Evolutionary conservation across 1,140 invertebrate species (phyloP).

Genomic region (Apis dorsata): DNA sequence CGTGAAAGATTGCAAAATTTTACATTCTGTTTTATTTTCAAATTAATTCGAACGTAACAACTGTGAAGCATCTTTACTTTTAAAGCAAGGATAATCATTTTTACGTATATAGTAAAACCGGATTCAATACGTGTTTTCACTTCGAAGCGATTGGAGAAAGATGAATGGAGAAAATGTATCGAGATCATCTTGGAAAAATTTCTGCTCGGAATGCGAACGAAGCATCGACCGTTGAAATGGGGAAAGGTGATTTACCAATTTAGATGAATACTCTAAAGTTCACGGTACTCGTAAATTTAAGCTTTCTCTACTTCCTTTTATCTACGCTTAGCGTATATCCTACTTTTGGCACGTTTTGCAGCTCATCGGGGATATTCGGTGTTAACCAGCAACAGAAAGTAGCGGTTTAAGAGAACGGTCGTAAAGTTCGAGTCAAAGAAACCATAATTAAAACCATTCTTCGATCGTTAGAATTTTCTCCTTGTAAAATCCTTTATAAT

Average conservation of each 20-base stretch:
- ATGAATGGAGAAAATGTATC: neutral
- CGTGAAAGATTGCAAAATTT: neutral
- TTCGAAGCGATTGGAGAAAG: neutral
- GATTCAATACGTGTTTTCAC: too few species aligned
- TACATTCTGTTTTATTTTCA: neutral
- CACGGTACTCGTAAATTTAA: neutral
- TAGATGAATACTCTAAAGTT: neutral
- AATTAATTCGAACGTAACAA: too few species aligned
- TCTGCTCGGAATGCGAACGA: neutral
- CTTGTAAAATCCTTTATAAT: neutral
- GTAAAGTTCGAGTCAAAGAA: neutral
- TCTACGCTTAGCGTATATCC: neutral
- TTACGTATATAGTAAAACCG: too few species aligned
- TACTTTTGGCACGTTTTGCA: neutral
- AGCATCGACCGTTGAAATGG: neutral
- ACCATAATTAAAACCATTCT: neutral
- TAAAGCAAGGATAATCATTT: too few species aligned
- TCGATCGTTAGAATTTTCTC: neutral
- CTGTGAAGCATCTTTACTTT: too few species aligned
- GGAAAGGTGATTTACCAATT: neutral
- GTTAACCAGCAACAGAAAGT: neutral
- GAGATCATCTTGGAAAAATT: neutral
- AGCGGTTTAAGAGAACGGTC: neutral
- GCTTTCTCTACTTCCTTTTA: constrained; percentile 4
- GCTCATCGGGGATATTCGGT: neutral